Evolutionary conservation across 2,113 vertebrate genomes (phyloP), one percentile per base, ranked within the genome.

Genomic region (Ceyx melanurus): DNA sequence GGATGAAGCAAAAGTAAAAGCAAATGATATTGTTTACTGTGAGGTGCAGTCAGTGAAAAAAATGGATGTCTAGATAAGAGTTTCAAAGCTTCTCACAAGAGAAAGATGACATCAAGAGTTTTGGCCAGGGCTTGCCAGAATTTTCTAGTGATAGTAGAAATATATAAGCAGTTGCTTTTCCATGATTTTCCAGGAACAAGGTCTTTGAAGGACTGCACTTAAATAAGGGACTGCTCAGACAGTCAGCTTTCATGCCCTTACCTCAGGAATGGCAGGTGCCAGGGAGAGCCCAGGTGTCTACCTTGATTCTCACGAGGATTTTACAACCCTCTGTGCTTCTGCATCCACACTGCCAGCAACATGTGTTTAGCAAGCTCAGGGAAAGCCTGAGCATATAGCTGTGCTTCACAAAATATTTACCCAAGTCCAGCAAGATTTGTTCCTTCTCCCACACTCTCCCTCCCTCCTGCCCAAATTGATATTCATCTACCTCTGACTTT

Each of bases 71-170:
- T 89, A 87, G 74, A 71, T 82, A 73, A 50, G 58, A 65, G 42
- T 71, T 91, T 94, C 82, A 90, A 79, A 92, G 79, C 48, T 37
- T 91, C 51, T 88, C 51, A 46, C 58, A 73, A 60, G 46, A 66
- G 51, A 89, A 73, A 58, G 68, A 77, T 50, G 83, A 74, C 15
- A 6, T 87, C 71, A 85, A 76, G 19, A 87, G 75, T 79, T 94
- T 85, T 53, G 60, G 72, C 46, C 64, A 91, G 67, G 58, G 45
- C 56, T 70, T 88, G 40, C 56, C 90, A 93, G 85, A 86, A 90
- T 56, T 31, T 91, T 77, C 82, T 85, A 26, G 54, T 50, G 37
- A 58, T 82, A 60, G 58, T 62, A 82, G 67, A 88, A 87, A 91
- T 19, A 57, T 8, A 58, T 40, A 91, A 79, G 72, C 45, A 88